These are phyloP conservation scores for Sternotherus odoratus DNA, from an alignment of 2,797 vertebrate species.

Conservation along the genomic window DNA sequence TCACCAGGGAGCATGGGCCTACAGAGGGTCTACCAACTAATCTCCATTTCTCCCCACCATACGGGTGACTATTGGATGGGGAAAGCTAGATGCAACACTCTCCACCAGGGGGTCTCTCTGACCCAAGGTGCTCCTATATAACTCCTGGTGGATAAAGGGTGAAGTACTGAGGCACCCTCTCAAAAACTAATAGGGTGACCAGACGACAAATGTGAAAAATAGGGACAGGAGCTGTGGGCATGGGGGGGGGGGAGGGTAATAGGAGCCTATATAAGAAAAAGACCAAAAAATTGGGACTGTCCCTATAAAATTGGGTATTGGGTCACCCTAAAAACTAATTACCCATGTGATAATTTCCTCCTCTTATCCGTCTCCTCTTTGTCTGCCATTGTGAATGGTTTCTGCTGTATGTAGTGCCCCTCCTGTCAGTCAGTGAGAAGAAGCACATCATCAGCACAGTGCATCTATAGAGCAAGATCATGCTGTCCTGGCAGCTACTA, in stretches of 20 bases:
- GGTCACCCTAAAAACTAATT: background rate
- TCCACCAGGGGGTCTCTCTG: background rate
- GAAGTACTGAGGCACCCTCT: background rate
- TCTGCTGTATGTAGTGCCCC: background rate
- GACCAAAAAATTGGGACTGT: too few relatives aligned
- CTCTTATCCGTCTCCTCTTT: background rate
- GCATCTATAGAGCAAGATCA: background rate
- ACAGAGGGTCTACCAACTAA: background rate
- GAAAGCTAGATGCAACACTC: background rate
- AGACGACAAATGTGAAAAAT: too few relatives aligned
- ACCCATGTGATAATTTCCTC: rapidly evolving
- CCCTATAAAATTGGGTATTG: too few relatives aligned
- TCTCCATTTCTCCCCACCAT: conserved; percentile 8
- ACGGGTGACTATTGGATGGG: background rate
- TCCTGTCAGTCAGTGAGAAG: rapidly evolving
- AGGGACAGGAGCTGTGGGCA: too few relatives aligned
- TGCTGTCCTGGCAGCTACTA: background rate
- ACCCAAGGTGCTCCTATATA: rapidly evolving
- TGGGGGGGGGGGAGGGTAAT: too few relatives aligned
- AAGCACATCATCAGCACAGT: background rate
- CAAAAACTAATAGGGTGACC: background rate
- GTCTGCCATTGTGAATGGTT: rapidly evolving
- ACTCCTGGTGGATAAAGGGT: rapidly evolving
- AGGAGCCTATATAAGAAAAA: too few relatives aligned
- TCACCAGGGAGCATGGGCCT: background rate